Conservation (phyloP, 2,888 invertebrate genomes). For the Halictus quadricinctus region DNA sequence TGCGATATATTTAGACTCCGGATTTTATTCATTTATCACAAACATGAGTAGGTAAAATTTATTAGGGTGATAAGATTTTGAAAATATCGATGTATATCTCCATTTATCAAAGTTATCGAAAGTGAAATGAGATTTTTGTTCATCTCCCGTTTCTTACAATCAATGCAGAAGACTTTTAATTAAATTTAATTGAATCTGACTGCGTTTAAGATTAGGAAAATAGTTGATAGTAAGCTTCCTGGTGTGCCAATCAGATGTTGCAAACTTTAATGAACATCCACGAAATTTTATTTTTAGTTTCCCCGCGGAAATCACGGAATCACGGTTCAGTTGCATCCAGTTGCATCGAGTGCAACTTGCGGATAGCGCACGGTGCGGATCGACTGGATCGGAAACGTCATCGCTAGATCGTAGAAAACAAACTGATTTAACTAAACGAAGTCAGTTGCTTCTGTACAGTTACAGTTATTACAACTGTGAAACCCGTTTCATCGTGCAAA, state of each 20-base stretch:
- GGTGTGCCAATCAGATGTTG: not conserved
- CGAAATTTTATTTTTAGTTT: not conserved
- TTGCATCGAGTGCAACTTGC: not conserved
- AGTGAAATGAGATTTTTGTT: too few relatives aligned
- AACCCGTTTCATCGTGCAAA: not conserved
- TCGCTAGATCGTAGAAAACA: not conserved
- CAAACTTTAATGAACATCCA: not conserved
- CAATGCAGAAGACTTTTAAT: too few relatives aligned
- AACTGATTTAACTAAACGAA: not conserved
- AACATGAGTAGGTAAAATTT: too few relatives aligned
- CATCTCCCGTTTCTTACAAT: too few relatives aligned
- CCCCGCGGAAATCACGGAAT: too few relatives aligned
- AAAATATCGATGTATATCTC: too few relatives aligned
- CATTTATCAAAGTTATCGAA: too few relatives aligned
- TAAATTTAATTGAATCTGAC: too few relatives aligned
- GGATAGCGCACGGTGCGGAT: not conserved
- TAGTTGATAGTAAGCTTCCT: not conserved
- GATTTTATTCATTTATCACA: too few relatives aligned
- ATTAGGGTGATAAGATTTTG: too few relatives aligned
- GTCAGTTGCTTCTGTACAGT: not conserved
- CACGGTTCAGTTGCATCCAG: not conserved
- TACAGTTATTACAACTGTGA: not conserved
- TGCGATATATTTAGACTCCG: too few relatives aligned
- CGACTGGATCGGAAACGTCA: not conserved
- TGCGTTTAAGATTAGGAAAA: too few relatives aligned